Evolutionary conservation across 23 tunicate species (phyloP).

Genomic region (Styela clava): DNA sequence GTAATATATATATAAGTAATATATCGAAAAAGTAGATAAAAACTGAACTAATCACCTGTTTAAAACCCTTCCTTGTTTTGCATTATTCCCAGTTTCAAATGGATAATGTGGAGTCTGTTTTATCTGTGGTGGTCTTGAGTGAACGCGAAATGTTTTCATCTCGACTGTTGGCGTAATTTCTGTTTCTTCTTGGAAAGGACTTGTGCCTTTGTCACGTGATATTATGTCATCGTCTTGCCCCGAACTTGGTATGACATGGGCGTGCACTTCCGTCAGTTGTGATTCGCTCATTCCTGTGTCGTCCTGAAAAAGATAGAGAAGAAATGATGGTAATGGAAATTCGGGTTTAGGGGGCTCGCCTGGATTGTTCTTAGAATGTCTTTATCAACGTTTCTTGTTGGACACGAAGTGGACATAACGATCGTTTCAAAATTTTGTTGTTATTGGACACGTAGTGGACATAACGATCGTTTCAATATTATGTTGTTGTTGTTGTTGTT

Average conservation of each 20-base stretch:
- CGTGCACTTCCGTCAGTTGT: neutral
- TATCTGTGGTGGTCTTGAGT: neutral
- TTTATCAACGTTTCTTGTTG: no score
- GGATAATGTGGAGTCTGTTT: slow-evolving; percentile 7
- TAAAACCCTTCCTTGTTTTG: neutral
- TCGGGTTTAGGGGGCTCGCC: no score
- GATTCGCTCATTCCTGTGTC: neutral
- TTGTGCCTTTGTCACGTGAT: slow-evolving; percentile 8
- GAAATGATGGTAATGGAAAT: no score
- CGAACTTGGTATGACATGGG: slow-evolving; percentile 4
- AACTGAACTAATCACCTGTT: no score
- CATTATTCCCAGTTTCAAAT: slow-evolving; percentile 3
- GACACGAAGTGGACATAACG: no score
- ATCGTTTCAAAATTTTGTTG: no score
- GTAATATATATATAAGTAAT: no score
- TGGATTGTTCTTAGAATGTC: no score
- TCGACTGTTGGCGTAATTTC: neutral
- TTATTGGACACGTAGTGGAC: no score
- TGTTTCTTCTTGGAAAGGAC: neutral
- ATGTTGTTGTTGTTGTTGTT: no score
- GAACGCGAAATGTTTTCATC: neutral
- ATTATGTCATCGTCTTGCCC: slow-evolving; percentile 6
- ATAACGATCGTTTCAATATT: no score
- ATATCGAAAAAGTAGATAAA: no score
- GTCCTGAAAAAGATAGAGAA: neutral